These are phyloP conservation scores for Turritopsis rubra DNA, from an alignment of 30 jellyfish, hydroid and myxozoan genomes.

Conservation along the genomic window DNA sequence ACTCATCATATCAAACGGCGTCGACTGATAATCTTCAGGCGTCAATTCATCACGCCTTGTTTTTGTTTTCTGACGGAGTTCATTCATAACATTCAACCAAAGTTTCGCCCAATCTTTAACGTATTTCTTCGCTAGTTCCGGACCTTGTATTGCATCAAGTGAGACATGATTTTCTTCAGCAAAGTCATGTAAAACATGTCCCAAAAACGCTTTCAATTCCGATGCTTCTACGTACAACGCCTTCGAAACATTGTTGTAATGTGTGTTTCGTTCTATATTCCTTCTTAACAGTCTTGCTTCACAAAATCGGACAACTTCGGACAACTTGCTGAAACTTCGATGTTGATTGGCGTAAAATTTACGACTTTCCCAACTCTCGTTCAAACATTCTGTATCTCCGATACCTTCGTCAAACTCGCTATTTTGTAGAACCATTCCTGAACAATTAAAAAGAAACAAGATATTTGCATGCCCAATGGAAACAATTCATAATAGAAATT, in stretches of 20 bases:
- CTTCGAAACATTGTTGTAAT: slow-evolving; percentile 52
- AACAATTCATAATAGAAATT: neutral
- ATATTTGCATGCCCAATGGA: neutral
- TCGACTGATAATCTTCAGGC: slow-evolving; percentile 24
- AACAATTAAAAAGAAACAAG: neutral
- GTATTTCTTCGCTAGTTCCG: slow-evolving; percentile 57
- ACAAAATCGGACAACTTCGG: slow-evolving; percentile 72
- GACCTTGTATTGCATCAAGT: slow-evolving; percentile 31
- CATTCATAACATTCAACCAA: slow-evolving; percentile 89
- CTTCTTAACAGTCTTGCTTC: slow-evolving; percentile 47
- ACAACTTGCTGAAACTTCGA: slow-evolving; percentile 47
- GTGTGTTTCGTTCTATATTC: slow-evolving; percentile 44
- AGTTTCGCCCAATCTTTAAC: slow-evolving; percentile 85
- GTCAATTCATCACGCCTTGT: slow-evolving; percentile 8
- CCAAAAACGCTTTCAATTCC: slow-evolving; percentile 67
- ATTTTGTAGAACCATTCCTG: slow-evolving; percentile 67
- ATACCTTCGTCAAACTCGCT: slow-evolving; percentile 81
- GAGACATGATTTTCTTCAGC: neutral
- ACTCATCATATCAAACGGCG: slow-evolving; percentile 2
- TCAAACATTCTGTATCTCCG: slow-evolving; percentile 46
- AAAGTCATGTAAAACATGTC: slow-evolving; percentile 45
- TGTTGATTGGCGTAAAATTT: neutral
- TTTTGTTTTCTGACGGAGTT: slow-evolving; percentile 66
- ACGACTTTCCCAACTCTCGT: slow-evolving; percentile 45
- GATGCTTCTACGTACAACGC: slow-evolving; percentile 85